Evolutionary conservation across 2,888 invertebrate species (phyloP), one percentile per base, ranked within the genome.

Genomic region (Chrysopilus asiliformis): DNA sequence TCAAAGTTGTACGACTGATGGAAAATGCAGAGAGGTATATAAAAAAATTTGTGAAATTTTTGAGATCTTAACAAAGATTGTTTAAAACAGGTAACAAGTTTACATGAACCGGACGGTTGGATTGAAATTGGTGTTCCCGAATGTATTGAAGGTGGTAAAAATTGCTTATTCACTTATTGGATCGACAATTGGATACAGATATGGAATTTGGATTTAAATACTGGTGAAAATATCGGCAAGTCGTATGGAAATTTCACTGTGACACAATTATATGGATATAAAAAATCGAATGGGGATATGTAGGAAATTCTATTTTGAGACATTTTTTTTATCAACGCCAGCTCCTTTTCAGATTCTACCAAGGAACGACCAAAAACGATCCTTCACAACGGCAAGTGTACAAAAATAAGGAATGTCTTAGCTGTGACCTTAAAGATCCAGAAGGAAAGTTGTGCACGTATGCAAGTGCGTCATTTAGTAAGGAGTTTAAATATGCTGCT

Each of bases 71-170:
- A n/a, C n/a, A n/a, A n/a, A n/a, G n/a, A n/a, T n/a, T n/a, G n/a
- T n/a, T n/a, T n/a, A n/a, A n/a, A n/a, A n/a, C n/a, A n/a, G n/a
- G n/a, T n/a, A n/a, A n/a, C n/a, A n/a, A n/a, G n/a, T n/a, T n/a
- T n/a, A n/a, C n/a, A n/a, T n/a, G 77, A 80, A 50, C 58, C 68
- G 0, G 62, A 70, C 1, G 85, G 85, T 2, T 86, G 85, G 85
- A 63, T 85, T 4, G 70, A 72, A 16, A 65, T 76, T 1, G 60
- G 61, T 7, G 59, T 67, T 1, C 76, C 79, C 4, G 46, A 43
- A 13, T 63, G 63, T 38, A 39, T 52, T 7, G 39, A 42, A 14
- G 40, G 29, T 13, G 54, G 51, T 4, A 32, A 39, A 3, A 53
- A 45, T 34, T 63, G 63, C 22, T 35, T 56, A 5, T 53, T 61